Conservation (phyloP, 2,113 vertebrate species). For the Empidonax alnorum region DNA sequence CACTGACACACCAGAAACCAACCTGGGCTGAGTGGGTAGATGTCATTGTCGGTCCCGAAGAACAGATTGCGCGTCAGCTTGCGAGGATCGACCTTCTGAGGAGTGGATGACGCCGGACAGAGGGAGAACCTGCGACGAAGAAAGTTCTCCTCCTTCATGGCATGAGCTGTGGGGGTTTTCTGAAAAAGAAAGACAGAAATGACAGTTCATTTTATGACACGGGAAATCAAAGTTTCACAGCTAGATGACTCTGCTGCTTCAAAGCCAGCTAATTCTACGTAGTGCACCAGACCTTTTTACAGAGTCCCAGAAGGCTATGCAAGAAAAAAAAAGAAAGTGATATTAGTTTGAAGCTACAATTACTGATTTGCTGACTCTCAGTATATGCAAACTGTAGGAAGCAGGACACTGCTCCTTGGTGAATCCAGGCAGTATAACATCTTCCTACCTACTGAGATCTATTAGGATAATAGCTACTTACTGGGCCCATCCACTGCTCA, state of each 20-base stretch:
- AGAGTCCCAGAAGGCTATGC: not conserved
- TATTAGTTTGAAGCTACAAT: not conserved
- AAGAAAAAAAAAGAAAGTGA: not conserved
- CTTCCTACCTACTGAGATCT: not conserved
- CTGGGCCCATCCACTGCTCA: not conserved
- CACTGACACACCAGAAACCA: not conserved
- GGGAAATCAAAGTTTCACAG: conserved; percentile 20
- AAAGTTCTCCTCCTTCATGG: conserved; percentile 96
- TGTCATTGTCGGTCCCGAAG: conserved; percentile 85
- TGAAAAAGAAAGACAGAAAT: conserved; percentile 45
- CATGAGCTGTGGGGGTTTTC: conserved; percentile 82
- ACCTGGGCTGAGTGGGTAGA: conserved; percentile 87
- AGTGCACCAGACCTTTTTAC: not conserved
- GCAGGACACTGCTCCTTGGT: not conserved
- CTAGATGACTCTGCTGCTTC: not conserved
- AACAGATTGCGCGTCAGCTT: conserved; percentile 86
- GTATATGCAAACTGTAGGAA: not conserved
- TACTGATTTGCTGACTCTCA: not conserved
- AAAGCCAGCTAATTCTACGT: not conserved
- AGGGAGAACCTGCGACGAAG: conserved; percentile 91
- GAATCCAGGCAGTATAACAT: not conserved
- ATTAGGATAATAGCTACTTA: not conserved
- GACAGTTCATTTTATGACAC: not conserved
- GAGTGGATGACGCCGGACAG: conserved; percentile 84
- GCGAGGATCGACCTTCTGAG: conserved; percentile 87